A percentile compares a stretch with the other conserved stretches of the same genome.
Conservation (phyloP, 2,797 vertebrate genomes). For the Sebastes umbrosus region DNA sequence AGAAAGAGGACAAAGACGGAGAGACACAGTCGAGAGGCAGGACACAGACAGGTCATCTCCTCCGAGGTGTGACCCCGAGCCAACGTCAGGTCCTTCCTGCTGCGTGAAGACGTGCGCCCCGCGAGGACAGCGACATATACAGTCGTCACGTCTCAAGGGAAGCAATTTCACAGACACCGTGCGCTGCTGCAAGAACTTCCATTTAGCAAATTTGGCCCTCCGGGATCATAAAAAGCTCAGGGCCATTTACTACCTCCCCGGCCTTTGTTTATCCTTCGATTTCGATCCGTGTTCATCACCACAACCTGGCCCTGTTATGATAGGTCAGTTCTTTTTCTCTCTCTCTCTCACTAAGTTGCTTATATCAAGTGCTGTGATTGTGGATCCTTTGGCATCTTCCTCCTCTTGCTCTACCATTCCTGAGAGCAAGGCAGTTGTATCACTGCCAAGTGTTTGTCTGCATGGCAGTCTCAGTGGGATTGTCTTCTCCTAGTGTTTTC, state of each 20-base stretch:
- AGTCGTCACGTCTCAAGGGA: slow-evolving; percentile 64
- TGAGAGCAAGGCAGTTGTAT: background rate
- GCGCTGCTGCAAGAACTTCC: slow-evolving; percentile 34
- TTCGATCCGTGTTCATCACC: slow-evolving; percentile 36
- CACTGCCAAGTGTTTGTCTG: slow-evolving; percentile 25
- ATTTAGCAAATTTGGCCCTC: slow-evolving; percentile 62
- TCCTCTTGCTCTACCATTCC: background rate
- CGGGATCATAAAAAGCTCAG: slow-evolving; percentile 42
- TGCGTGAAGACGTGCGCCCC: slow-evolving; percentile 56
- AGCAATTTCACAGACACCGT: slow-evolving; percentile 69
- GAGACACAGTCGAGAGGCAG: slow-evolving; percentile 13
- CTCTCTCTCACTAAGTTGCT: background rate
- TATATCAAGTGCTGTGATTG: background rate
- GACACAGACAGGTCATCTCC: slow-evolving; percentile 54
- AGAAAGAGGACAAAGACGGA: slow-evolving; percentile 16
- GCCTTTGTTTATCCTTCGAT: slow-evolving; percentile 39
- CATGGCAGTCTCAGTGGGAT: slow-evolving; percentile 11
- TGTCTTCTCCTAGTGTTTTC: slow-evolving; percentile 17
- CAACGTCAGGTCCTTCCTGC: slow-evolving; percentile 59
- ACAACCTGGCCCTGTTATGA: slow-evolving; percentile 23
- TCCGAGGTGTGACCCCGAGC: slow-evolving; percentile 58
- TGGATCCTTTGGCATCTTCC: background rate
- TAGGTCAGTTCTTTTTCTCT: slow-evolving; percentile 13
- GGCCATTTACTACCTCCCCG: slow-evolving; percentile 21
- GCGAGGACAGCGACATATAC: slow-evolving; percentile 63